Evolutionary conservation across 2,888 invertebrate genomes (phyloP), one percentile per base, ranked within the genome.

Genomic region (Dione juno): DNA sequence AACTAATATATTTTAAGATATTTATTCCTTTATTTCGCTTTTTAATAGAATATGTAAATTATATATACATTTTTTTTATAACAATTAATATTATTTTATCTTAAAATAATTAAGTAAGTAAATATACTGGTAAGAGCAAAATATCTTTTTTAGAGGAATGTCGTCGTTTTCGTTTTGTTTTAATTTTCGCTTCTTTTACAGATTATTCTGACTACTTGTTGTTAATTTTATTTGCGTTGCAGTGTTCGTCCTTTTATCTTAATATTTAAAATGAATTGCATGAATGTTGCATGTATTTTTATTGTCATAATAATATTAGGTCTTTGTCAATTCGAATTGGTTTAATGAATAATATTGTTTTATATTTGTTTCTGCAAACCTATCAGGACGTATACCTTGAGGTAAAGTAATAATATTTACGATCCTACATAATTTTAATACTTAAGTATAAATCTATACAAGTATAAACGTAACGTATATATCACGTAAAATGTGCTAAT

Each of bases 311-410:
- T n/a, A 9, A 16, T 43, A 28, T 50, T 50, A 21, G 43, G 28
- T 61, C 14, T 43, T 43, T 43, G n/a, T 61, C 43, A 14, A 21
- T 59, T 37, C n/a, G 3, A 64, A 50, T 48, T 37, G 3, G 35
- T 64, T 37, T 50, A 3, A 37, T 50, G 67, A 65, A 54, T 64
- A 52, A 53, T 67, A 43, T n/a, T 54, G 19, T 50, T 14, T 53
- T 69, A 81, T 82, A 79, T 82, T 78, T 81, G 79, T 88, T 84
- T 74, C 74, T 79, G 88, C 87, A 76, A 78, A 82, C 84, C 72
- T 75, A 79, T 79, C 84, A 91, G 92, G 92, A 90, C 92, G 92
- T 77, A 90, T 92, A 84, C 92, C 91, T 80, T 92, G 90, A 92
- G 92, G 92, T 92, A 91, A 88, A 75, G 50, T 59, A 67, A 28